Evolutionary conservation across 2,797 vertebrate species (phyloP).

Genomic region (Pachyuromys duprasi): DNA sequence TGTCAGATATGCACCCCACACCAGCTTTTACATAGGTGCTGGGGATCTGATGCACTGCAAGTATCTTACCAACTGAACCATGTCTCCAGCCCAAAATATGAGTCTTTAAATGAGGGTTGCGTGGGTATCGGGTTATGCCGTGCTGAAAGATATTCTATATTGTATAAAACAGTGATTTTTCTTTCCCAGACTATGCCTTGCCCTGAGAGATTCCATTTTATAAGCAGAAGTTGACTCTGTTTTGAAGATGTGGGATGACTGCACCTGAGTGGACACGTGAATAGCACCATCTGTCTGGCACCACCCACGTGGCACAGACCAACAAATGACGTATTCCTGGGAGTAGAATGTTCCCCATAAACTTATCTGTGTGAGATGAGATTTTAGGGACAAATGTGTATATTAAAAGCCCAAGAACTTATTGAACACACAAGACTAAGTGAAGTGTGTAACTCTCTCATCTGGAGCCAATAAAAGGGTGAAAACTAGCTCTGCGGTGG

Average conservation of each 20-base stretch:
- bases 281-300: background rate
- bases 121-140: background rate
- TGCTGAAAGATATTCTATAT: background rate
- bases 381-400: background rate
- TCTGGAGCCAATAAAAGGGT: background rate
- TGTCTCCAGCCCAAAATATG: background rate
- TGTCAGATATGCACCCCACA: background rate
- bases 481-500: background rate
- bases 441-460: background rate
- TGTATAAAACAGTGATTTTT: background rate
- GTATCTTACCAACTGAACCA: background rate
- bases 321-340: background rate
- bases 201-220: background rate
- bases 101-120: background rate
- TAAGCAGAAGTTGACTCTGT: background rate
- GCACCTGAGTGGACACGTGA: slow-evolving; percentile 6
- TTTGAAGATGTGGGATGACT: background rate
- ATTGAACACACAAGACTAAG: background rate
- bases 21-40: background rate
- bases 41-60: background rate
- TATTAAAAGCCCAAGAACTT: background rate
- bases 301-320: background rate
- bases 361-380: background rate
- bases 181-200: background rate
- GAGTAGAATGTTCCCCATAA: background rate